These are phyloP conservation scores for Gastracanthus pulcherrimus DNA, from an alignment of 2,888 invertebrate genomes.

Conservation along the genomic window DNA sequence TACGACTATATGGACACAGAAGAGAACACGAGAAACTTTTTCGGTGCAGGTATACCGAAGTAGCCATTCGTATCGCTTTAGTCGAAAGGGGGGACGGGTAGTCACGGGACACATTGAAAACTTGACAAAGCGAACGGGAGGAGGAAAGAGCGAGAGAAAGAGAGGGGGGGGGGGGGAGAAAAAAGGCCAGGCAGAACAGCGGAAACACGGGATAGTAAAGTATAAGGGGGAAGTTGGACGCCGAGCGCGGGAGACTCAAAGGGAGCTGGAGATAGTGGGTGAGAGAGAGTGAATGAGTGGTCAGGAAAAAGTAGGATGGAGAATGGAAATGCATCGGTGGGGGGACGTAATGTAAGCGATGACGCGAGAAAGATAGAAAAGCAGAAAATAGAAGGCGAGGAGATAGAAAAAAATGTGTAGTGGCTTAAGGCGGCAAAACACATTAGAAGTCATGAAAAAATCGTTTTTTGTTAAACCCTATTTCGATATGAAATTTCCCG, in stretches of 20 bases:
- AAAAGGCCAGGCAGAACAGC: background rate
- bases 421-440: no score
- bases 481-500: background rate
- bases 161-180: conserved; percentile 10
- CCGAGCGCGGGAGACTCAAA: conserved; percentile 11
- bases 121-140: conserved; percentile 44
- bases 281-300: background rate
- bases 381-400: background rate
- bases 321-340: no score
- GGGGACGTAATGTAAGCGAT: background rate
- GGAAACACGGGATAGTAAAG: background rate
- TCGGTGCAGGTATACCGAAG: conserved; percentile 55
- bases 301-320: background rate
- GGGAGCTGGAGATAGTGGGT: background rate
- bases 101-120: conserved; percentile 55
- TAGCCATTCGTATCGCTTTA: conserved; percentile 64
- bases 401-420: background rate
- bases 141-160: background rate
- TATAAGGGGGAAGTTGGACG: conserved; percentile 30
- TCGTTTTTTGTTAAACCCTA: no score
- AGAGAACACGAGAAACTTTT: conserved; percentile 49
- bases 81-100: conserved; percentile 34
- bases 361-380: background rate
- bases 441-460: no score
- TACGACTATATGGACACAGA: no score